Evolutionary conservation across 2,888 invertebrate genomes (phyloP).

Genomic region (Zhuqinia jingwanae): DNA sequence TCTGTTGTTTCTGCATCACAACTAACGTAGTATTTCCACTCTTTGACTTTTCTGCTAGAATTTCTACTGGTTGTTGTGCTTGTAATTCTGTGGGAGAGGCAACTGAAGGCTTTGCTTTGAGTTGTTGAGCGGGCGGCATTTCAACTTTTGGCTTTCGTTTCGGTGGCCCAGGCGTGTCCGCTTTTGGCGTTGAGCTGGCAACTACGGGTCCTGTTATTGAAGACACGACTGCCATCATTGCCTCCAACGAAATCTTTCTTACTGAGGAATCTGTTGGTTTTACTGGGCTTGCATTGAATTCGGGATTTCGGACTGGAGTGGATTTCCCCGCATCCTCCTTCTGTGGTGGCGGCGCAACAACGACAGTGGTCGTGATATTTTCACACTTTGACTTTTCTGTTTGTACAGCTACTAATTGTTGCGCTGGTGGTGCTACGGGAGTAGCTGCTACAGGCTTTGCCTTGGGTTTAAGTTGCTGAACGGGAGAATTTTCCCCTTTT

Average conservation of each 20-base stretch:
- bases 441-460: background rate
- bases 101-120: background rate
- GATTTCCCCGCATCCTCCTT: too few species aligned
- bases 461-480: background rate
- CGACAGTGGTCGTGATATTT: background rate
- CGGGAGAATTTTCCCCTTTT: background rate
- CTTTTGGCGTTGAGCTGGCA: background rate
- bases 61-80: background rate
- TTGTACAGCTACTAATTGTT: background rate
- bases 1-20: background rate
- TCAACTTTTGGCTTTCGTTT: background rate
- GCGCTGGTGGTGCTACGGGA: too few species aligned
- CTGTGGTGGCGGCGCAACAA: background rate
- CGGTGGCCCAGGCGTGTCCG: too few species aligned
- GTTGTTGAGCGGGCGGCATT: background rate
- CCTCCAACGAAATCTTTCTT: background rate
- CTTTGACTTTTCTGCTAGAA: background rate
- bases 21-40: background rate
- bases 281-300: background rate
- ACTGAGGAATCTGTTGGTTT: too few species aligned
- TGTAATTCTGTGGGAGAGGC: too few species aligned
- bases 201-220: background rate
- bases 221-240: background rate
- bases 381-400: background rate
- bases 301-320: too few species aligned